Base-by-base conservation (phyloP, 2,888 invertebrate genomes). In the Netelia fuscicornis region DNA sequence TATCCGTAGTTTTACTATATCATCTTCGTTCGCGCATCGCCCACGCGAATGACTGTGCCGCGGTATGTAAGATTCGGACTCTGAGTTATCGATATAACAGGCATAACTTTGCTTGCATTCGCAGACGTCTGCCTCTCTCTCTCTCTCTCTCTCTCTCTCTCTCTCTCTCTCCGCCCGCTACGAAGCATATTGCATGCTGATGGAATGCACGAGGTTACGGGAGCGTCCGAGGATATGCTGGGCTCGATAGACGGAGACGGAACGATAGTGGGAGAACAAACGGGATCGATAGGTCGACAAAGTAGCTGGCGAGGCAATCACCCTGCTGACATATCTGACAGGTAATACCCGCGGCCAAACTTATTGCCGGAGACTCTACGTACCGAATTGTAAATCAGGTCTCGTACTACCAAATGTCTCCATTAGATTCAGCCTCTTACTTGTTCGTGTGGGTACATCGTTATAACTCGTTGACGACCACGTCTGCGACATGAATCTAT, bases 321-420 rank as follows among this genome's bases (percentile, higher is more conserved):
- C 81, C 81, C 58, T 78, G 86, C 85, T 87, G 90, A 88, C 86
- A 86, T 70, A 83, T 60, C 72, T 85, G 87, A 91, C 89, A 90
- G 89, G 90, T 90, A 89, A 91, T 91, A 91, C 89, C 86, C 68
- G 86, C 68, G 86, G 83, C 83, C 83, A 89, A 90, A 90, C 89
- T 90, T 91, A 91, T 91, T 87, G 88, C 72, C 54, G 10, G 30
- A 44, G 72, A 60, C 76, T 76, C 80, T 68, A 81, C 87, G 85
- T 89, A 86, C 88, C 87, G 88, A 89, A 91, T 91, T 91, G 88
- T 87, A 89, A 89, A 91, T 89, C 90, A 81, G 86, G 87, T 89
- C 88, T 85, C 88, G 88, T 89, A 86, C 77, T 70, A 83, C 79
- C 86, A 87, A 89, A 89, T 74, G 86, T 89, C 89, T 89, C 89